Base-by-base conservation (phyloP, 2,113 vertebrate genomes). In the Percopsis transmontana region DNA sequence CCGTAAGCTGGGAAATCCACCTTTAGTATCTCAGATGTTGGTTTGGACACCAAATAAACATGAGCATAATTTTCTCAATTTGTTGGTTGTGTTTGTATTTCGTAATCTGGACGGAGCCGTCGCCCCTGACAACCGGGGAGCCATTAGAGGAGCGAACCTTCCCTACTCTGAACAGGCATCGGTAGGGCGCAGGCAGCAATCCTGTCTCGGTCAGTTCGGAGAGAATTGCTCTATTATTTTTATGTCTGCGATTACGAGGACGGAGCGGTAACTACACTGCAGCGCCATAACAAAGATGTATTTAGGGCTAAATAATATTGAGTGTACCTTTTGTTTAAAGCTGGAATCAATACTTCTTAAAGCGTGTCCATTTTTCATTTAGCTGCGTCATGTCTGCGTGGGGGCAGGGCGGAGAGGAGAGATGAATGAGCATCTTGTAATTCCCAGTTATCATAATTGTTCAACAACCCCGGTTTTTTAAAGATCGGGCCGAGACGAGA, bases 251-350 rank as follows among this genome's bases (percentile, higher is more conserved):
- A 93, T 93, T 92, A 92, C 88, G 80, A 89, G 89, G 87, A 89
- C 91, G 81, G 87, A 87, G 85, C 82, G 76, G 89, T 87, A 88
- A 90, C 89, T 90, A 85, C 70, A 83, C 86, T 90, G 80, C 76
- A 45, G 87, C 87, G 70, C 87, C 91, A 92, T 93, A 93, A 93
- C 92, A 92, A 93, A 93, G 92, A 93, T 92, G 89, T 92, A 93
- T 93, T 93, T 93, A 90, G 90, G 78, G 87, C 88, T 92, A 93
- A 92, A 92, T 93, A 93, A 93, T 92, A 92, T 93, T 92, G 92
- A 93, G 90, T 91, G 89, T 91, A 93, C 91, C 92, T 92, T 45
- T 92, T 92, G 91, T 93, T 92, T 92, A 92, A 92, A 92, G 91
- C 91, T 88, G 82, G 85, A 92, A 92, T 93, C 92, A 90, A 93